Evolutionary conservation across 2,888 invertebrate species (phyloP).

Genomic region (Meloe dianella): DNA sequence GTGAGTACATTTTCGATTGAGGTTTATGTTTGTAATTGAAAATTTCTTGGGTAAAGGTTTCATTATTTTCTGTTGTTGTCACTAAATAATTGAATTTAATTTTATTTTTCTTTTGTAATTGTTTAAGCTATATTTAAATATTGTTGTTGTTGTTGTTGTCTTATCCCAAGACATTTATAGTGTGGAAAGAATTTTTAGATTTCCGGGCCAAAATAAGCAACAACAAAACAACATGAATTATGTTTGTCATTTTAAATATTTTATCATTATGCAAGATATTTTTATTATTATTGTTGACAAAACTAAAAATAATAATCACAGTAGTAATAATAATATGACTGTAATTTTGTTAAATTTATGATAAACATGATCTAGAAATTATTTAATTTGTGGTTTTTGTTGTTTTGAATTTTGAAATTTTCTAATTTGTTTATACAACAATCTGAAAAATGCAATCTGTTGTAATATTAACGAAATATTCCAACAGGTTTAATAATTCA

Average conservation of each 20-base stretch:
- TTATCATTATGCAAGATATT: conserved; percentile 6
- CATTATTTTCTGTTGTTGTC: too few relatives aligned
- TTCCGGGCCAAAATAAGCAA: conserved; percentile 10
- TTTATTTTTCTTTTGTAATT: too few relatives aligned
- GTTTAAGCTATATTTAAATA: too few relatives aligned
- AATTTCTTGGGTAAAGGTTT: too few relatives aligned
- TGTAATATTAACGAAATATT: background rate
- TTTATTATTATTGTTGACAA: background rate
- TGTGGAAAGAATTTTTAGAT: conserved; percentile 7
- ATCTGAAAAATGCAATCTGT: background rate
- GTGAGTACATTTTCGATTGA: too few relatives aligned
- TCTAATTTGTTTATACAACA: background rate
- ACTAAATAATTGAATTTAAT: too few relatives aligned
- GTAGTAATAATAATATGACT: background rate
- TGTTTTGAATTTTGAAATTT: background rate
- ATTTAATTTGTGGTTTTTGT: background rate
- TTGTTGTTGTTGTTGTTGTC: too few relatives aligned
- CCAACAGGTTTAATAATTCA: too few relatives aligned
- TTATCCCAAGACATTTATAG: background rate
- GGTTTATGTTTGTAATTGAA: too few relatives aligned
- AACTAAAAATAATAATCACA: background rate
- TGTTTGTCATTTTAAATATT: conserved; percentile 1
- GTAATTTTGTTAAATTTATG: conserved; percentile 8
- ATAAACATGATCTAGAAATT: background rate
- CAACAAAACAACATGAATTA: background rate